Conservation (phyloP, 1,140 invertebrate species). For the Homalodisca vitripennis region DNA sequence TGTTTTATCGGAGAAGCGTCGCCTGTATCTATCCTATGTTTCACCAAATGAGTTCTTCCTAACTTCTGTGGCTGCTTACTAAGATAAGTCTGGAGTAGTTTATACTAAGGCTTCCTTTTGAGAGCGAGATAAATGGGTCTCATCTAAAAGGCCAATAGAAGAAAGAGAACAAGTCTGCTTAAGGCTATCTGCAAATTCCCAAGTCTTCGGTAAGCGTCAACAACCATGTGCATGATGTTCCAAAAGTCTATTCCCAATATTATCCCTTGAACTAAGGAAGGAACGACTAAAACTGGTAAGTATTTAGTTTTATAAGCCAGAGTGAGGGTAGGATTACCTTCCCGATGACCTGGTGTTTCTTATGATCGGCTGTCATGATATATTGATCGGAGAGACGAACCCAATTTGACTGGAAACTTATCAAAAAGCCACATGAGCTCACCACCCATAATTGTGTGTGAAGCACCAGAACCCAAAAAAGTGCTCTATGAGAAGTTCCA, state of each 20-base stretch:
- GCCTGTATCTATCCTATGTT: not conserved
- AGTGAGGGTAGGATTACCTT: not conserved
- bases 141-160: not conserved
- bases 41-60: not conserved
- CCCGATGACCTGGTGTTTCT: not conserved
- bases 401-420: not conserved
- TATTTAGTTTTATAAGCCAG: not conserved
- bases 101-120: not conserved
- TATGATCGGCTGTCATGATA: not conserved
- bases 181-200: not conserved
- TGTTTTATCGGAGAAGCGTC: not conserved
- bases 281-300: not conserved
- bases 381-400: not conserved
- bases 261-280: not conserved
- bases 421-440: not conserved
- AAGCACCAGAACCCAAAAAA: slow-evolving; percentile 4
- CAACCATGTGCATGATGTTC: not conserved
- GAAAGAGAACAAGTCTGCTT: not conserved
- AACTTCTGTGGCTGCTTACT: not conserved
- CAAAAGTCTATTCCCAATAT: slow-evolving; percentile 8
- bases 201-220: not conserved
- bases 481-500: not conserved
- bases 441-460: not conserved
- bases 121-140: not conserved
- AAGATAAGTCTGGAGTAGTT: not conserved